These are phyloP conservation scores for Drosophila robusta DNA, from an alignment of 2,888 invertebrate genomes.

Conservation along the genomic window DNA sequence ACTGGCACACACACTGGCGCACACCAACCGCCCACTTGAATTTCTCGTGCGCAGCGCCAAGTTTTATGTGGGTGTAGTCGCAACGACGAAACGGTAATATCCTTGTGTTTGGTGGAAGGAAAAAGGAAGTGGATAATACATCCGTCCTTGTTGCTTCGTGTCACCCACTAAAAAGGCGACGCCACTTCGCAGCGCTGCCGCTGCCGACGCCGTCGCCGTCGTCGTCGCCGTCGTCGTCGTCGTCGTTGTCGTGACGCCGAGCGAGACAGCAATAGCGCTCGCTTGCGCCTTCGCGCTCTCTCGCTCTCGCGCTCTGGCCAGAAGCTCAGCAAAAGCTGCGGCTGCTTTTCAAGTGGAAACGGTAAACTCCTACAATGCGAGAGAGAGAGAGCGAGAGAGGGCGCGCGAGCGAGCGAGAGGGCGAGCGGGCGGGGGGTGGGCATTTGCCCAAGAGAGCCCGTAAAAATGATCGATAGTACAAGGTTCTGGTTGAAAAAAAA, in stretches of 20 bases:
- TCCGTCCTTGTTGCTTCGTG: constrained; percentile 86
- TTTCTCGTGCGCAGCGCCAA: constrained; percentile 37
- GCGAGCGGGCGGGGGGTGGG: not conserved
- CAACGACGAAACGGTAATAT: constrained; percentile 85
- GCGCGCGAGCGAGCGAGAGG: constrained; percentile 5
- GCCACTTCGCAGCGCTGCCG: constrained; percentile 67
- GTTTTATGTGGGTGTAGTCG: constrained; percentile 34
- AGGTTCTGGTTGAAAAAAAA: constrained; percentile 13
- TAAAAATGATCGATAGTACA: constrained; percentile 40
- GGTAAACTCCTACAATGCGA: constrained; percentile 78
- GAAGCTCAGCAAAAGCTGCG: constrained; percentile 35
- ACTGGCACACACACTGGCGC: constrained; percentile 17
- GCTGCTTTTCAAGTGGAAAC: constrained; percentile 75
- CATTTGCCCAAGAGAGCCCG: not conserved
- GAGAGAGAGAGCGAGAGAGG: constrained; percentile 20
- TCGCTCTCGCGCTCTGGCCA: constrained; percentile 5
- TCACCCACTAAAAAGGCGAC: constrained; percentile 84
- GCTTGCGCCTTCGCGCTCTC: too few species aligned
- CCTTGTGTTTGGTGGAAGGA: constrained; percentile 86
- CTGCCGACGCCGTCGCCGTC: constrained; percentile 23
- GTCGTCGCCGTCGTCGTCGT: constrained; percentile 24
- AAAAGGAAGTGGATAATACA: constrained; percentile 86
- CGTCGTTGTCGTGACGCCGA: constrained; percentile 25
- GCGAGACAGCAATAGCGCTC: constrained; percentile 33
- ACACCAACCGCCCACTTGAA: constrained; percentile 26